Evolutionary conservation across 1,140 invertebrate genomes (phyloP).

Genomic region (Calliopsis andreniformis): DNA sequence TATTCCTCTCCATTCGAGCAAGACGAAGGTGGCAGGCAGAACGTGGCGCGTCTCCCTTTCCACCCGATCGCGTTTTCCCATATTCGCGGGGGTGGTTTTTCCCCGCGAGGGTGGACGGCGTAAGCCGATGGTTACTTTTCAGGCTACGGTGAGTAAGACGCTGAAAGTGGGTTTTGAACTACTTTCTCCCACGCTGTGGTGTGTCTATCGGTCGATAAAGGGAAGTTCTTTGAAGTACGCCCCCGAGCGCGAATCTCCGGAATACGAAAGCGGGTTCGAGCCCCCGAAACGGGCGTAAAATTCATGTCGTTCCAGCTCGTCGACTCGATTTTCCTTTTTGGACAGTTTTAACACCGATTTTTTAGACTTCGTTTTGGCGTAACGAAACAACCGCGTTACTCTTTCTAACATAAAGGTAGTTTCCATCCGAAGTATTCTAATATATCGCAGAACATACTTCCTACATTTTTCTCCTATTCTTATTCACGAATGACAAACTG

Average conservation of each 20-base stretch:
- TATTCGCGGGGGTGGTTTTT: constrained; percentile 7
- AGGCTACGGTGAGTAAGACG: neutral
- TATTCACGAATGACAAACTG: neutral
- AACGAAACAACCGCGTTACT: too few relatives aligned
- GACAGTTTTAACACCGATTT: neutral
- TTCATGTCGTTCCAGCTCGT: neutral
- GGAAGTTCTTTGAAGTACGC: neutral
- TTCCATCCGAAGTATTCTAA: too few relatives aligned
- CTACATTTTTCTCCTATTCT: neutral
- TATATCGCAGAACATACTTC: neutral
- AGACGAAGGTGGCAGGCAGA: neutral
- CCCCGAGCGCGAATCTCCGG: neutral
- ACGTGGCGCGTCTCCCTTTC: constrained; percentile 15
- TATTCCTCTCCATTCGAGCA: neutral
- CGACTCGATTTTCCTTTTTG: neutral
- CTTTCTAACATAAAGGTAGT: too few relatives aligned
- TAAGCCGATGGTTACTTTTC: constrained; percentile 28
- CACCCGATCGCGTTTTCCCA: too few relatives aligned
- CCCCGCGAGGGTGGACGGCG: neutral
- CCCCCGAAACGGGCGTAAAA: neutral
- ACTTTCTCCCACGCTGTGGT: neutral
- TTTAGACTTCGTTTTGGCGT: neutral
- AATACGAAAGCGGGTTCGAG: neutral
- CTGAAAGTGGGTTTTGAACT: constrained; percentile 12
- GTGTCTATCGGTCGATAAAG: neutral